A percentile compares a stretch with the other conserved stretches of the same genome.
phyloP scores from a whole-genome alignment of 2,113 vertebrate species.

The Loxodonta africana region DNA sequence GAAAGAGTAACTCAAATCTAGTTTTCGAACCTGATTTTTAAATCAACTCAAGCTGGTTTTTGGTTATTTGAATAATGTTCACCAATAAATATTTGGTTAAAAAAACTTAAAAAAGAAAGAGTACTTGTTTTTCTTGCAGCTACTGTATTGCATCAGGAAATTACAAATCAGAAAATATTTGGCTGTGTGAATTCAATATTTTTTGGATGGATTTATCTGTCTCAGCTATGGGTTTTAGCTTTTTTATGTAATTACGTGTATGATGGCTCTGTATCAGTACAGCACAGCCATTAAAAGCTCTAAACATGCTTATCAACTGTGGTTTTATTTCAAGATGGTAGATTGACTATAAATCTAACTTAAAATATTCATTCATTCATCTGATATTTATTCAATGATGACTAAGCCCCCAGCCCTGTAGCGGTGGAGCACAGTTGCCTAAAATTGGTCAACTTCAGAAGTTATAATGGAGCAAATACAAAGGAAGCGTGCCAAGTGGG shows the following conservation, averaged over 20 bases:
- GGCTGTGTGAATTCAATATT: not conserved
- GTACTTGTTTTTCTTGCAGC: not conserved
- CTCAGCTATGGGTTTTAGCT: not conserved
- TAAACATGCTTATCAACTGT: not conserved
- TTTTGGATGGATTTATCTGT: not conserved
- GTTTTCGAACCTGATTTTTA: conserved; percentile 17
- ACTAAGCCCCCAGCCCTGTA: not conserved
- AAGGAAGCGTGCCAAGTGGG: not conserved
- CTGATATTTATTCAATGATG: not conserved
- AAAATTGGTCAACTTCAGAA: not conserved
- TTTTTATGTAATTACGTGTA: not conserved
- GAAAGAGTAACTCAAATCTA: not conserved
- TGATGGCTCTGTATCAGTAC: not conserved
- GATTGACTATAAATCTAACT: not conserved
- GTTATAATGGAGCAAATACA: not conserved
- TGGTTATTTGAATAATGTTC: not conserved
- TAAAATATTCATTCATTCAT: not conserved
- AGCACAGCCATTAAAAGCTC: not conserved
- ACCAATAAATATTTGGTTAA: not conserved
- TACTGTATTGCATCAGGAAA: not conserved
- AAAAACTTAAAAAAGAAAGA: not conserved
- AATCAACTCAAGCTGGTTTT: not conserved
- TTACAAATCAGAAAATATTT: not conserved
- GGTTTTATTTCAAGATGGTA: not conserved
- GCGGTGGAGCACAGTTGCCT: not conserved